Evolutionary conservation across 2,888 invertebrate species (phyloP).

Genomic region (Aphodius granarius): DNA sequence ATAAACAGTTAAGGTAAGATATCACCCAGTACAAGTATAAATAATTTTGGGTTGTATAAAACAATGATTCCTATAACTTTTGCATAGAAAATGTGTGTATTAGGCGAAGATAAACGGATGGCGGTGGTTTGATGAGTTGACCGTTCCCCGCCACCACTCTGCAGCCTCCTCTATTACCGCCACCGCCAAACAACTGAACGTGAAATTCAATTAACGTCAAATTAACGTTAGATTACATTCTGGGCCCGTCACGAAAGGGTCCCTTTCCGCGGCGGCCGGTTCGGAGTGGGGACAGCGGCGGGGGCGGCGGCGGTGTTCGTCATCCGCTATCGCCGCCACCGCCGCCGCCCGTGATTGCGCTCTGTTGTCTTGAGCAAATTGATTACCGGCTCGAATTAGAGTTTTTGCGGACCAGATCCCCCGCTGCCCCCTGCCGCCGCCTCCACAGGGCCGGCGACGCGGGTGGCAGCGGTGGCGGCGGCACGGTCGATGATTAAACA

Average conservation of each 20-base stretch:
- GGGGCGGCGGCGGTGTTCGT: constrained; percentile 2
- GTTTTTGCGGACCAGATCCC: constrained; percentile 43
- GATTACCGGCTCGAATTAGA: constrained; percentile 52
- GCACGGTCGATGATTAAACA: constrained; percentile 47
- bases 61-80: too few relatives aligned
- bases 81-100: not conserved
- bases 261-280: not conserved
- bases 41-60: too few relatives aligned
- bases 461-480: not conserved
- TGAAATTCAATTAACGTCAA: constrained; percentile 13
- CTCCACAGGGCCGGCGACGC: not conserved
- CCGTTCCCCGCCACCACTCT: not conserved
- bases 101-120: not conserved
- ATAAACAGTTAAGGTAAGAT: too few relatives aligned
- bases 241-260: constrained; percentile 13
- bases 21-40: too few relatives aligned
- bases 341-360: constrained; percentile 42
- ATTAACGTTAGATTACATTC: constrained; percentile 15
- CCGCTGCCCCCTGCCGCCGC: not conserved
- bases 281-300: not conserved
- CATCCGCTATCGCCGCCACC: constrained; percentile 9
- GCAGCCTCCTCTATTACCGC: not conserved
- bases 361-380: constrained; percentile 54
- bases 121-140: not conserved
- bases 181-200: constrained; percentile 6